These are phyloP conservation scores for Podargus strigoides DNA, from an alignment of 2,797 vertebrate genomes.

Conservation along the genomic window DNA sequence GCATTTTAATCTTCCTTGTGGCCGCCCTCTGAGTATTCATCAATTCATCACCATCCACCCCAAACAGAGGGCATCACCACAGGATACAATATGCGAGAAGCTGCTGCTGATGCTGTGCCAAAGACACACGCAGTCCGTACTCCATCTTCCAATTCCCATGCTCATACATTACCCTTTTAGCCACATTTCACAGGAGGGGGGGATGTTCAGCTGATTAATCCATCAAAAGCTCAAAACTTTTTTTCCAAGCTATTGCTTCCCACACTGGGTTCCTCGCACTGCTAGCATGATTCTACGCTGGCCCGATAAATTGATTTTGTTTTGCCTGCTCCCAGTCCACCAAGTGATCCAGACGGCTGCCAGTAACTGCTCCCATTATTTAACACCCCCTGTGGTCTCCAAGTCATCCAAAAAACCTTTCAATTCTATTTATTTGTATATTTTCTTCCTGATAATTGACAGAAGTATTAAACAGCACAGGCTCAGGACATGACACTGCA, in stretches of 20 bases:
- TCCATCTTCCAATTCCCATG: constrained; percentile 32
- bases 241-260: constrained; percentile 36
- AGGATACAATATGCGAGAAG: constrained; percentile 11
- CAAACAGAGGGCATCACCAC: constrained; percentile 36
- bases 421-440: background rate
- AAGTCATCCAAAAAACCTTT: background rate
- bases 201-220: constrained; percentile 34
- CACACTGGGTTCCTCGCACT: background rate
- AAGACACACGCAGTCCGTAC: background rate
- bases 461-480: background rate
- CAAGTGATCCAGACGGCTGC: background rate
- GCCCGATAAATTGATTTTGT: background rate
- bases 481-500: background rate
- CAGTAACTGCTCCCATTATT: background rate
- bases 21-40: background rate
- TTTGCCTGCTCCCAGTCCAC: constrained; percentile 14
- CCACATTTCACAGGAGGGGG: constrained; percentile 19
- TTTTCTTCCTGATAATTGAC: background rate
- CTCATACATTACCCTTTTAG: constrained; percentile 30
- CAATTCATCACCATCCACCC: constrained; percentile 2
- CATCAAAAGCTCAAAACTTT: constrained; percentile 36
- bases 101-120: background rate
- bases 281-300: background rate
- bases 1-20: background rate
- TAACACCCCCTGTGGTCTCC: background rate